Base-by-base conservation (phyloP, 2,797 vertebrate species). In the Cirrhinus mrigala region DNA sequence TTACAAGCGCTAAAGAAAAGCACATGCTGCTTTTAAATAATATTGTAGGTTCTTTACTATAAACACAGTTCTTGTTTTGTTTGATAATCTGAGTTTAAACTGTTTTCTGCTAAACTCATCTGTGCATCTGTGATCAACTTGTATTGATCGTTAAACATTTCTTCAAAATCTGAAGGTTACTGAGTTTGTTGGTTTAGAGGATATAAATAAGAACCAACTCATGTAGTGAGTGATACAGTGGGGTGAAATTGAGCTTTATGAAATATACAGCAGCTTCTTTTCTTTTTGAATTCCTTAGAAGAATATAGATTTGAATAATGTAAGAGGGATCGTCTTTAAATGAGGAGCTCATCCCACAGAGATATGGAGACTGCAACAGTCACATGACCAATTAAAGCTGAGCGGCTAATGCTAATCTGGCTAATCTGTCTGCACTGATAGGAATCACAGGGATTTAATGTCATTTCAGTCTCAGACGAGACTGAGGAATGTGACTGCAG, bases 231-330 rank as follows among this genome's bases (percentile, higher is more conserved):
- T 27, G 14, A 64, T 64, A 29, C 14, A 64, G 27, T 16, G 22
- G 48, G 37, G 7, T 40, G 14, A 79, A 14, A 71, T 75, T 68
- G 37, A 33, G 24, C 54, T 79, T 84, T 56, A 54, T 71, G 48
- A 74, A 87, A 80, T 50, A 66, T 58, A 44, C 18, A 58, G 50
- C 18, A n/a, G 56, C 75, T 58, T 69, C 74, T 69, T 24, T 73
- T 77, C 40, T 70, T 87, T 84, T 60, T 69, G 84, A 84, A 84
- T 84, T 81, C 83, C 70, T 79, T 46, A 40, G 70, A 27, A 48
- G 80, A 73, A 62, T 54, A 77, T 48, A 81, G 73, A 27, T 15
- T 3, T 85, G 70, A 85, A 85, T 85, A 77, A 86, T 84, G 56
- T 50, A 68, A n/a, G 10, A 52, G 68, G 46, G 50, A 27, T 62